Evolutionary conservation across 1,140 invertebrate genomes (phyloP), one percentile per base, ranked within the genome.

Genomic region (Dendroctonus valens): DNA sequence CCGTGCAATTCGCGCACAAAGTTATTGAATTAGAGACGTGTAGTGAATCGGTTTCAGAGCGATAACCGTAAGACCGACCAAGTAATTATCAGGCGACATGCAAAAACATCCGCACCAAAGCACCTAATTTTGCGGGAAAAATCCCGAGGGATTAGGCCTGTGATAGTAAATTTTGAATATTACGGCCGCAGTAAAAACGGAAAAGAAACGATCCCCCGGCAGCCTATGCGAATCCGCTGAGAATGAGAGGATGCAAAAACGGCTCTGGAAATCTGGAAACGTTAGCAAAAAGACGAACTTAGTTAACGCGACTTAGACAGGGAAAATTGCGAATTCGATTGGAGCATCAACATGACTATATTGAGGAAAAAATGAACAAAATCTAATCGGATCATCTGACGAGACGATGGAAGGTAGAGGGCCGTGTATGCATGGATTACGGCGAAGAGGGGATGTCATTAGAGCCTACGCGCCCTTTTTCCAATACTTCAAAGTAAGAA

Each of bases 1-100:
- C 61, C 61, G 61, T 46, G 41, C 61, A 64, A 64, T 64, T 54
- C 52, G 42, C 50, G 61, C 48, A 64, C 51, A 64, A 64, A 64
- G 41, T 54, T 64, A 54, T 64, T 64, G 41, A 6, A 26, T 15
- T 54, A 55, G 61, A 40, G 61, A 39, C 5, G 7, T 64, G 40
- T 48, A 11, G 52, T 48, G 14, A 48, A n/a, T 11, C 11, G 14
- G 46, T 11, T n/a, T 14, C 46, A 14, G 46, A 6, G 26, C n/a
- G 50, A 15, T 26, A 52, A 26, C 50, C 5, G 46, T n/a, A 48
- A 48, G 11, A n/a, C 11, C 5, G 46, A 48, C 46, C 26, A 3
- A 26, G 46, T 48, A 48, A 48, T 48, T 48, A 48, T 48, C 14
- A 5, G 11, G 5, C 14, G 46, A 14, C 11, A 14, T 53, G n/a